phyloP scores from a whole-genome alignment of 1,140 invertebrate genomes.

The Platyura marginata region DNA sequence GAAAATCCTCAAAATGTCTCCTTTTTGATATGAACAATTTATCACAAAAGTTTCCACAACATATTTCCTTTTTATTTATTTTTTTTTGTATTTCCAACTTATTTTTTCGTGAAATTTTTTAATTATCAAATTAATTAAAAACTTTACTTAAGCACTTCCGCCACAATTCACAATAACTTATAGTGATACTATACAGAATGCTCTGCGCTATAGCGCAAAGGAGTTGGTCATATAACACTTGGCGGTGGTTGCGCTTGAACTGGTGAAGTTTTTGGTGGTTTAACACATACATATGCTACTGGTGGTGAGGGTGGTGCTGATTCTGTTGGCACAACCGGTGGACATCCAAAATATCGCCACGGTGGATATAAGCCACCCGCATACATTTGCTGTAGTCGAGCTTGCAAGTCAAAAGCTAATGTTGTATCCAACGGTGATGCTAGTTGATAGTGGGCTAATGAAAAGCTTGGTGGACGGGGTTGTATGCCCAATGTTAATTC shows the following conservation, averaged over 20 bases:
- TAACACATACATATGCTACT: constrained; percentile 21
- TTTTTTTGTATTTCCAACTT: too few species aligned
- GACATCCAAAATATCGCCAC: constrained; percentile 18
- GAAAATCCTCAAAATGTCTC: too few species aligned
- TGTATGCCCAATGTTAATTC: constrained; percentile 9
- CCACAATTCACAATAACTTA: too few species aligned
- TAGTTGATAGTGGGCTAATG: constrained; percentile 16
- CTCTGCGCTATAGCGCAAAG: constrained; percentile 21
- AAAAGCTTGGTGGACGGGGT: constrained; percentile 7
- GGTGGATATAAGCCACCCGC: constrained; percentile 18
- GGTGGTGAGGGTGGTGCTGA: constrained; percentile 17
- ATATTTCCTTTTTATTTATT: too few species aligned
- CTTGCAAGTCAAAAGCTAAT: constrained; percentile 20
- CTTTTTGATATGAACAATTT: too few species aligned
- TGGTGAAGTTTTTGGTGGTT: constrained; percentile 20
- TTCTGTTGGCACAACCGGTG: constrained; percentile 16
- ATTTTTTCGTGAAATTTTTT: too few species aligned
- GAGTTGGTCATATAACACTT: constrained; percentile 26
- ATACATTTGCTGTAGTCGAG: constrained; percentile 16
- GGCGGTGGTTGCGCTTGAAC: constrained; percentile 10
- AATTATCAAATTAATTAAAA: too few species aligned
- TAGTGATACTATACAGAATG: constrained; percentile 13
- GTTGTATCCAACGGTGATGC: constrained; percentile 15
- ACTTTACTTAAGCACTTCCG: too few species aligned
- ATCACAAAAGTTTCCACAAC: too few species aligned